Conservation (phyloP, 2,113 vertebrate species). For the Cyprinodon variegatus region DNA sequence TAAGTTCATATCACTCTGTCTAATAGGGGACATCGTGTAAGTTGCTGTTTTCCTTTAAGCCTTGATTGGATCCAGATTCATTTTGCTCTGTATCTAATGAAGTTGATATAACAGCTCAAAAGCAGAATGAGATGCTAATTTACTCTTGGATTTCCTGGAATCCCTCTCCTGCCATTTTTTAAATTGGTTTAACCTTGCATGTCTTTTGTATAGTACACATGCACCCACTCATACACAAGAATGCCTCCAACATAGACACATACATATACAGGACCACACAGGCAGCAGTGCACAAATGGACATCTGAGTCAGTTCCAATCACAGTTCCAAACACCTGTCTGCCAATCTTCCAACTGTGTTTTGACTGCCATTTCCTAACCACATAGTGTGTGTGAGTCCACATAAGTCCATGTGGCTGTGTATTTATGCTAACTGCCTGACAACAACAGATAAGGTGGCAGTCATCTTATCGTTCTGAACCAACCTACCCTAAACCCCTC, state of each 20-base stretch:
- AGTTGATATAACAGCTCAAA: not conserved
- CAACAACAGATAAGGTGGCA: slow-evolving; percentile 66
- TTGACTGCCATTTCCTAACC: slow-evolving; percentile 32
- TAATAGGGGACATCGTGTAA: not conserved
- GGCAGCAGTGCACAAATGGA: slow-evolving; percentile 19
- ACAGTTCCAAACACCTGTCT: slow-evolving; percentile 52
- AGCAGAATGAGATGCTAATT: not conserved
- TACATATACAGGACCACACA: slow-evolving; percentile 6
- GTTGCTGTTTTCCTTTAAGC: not conserved
- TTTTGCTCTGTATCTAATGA: not conserved
- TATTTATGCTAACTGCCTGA: slow-evolving; percentile 58
- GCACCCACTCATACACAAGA: not conserved
- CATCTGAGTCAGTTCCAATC: slow-evolving; percentile 42
- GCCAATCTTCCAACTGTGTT: slow-evolving; percentile 53
- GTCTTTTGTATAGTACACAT: not conserved
- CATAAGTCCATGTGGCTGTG: slow-evolving; percentile 26
- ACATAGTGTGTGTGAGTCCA: slow-evolving; percentile 29
- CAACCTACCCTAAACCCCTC: slow-evolving; percentile 61
- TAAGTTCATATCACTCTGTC: not conserved
- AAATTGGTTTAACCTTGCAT: not conserved
- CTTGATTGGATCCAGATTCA: not conserved
- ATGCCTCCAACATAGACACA: not conserved
- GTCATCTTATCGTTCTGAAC: slow-evolving; percentile 68
- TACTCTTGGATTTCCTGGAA: not conserved
- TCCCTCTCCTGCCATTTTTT: not conserved